Evolutionary conservation across 2,888 invertebrate genomes (phyloP), one percentile per base, ranked within the genome.

Genomic region (Venustoraphidia nigricollis): DNA sequence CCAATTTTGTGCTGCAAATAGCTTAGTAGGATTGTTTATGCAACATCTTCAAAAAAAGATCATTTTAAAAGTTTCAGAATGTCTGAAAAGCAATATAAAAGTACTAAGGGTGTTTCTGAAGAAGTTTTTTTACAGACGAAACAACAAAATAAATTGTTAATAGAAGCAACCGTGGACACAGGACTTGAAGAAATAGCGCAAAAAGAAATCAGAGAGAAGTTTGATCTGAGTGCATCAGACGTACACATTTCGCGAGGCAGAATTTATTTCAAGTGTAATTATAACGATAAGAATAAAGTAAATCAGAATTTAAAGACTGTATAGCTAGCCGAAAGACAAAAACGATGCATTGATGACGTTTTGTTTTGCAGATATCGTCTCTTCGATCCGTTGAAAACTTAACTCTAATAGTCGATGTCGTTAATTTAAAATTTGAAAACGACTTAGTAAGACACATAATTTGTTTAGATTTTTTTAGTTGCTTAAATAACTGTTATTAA

Each of bases 141-240:
- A 27, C 27, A 42, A 14, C 17, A 17, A 27, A n/a, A 42, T 42
- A 9, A 14, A 27, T 9, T 42, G 11, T 27, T 42, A 34, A 42
- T 45, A 17, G 45, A 45, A 36, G 45, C 17, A 45, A 45, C 45
- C 10, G 45, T 45, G 8, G 45, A 45, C 10, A 45, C 45, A 14
- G 45, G 45, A n/a, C 38, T 45, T 10, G 45, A 45, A 36, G 38
- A 45, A 45, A 34, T 36, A n/a, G 37, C 14, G 1, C 36, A 37
- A 27, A 34, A 36, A 45, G 45, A 45, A 38, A 10, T 45, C 3
- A 9, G 10, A 45, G 4, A 34, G n/a, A 36, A 38, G 17, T 36
- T 45, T 17, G 5, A 27, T 6, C 27, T 27, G 1, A 27, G 27
- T 6, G 27, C 27, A 27, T 27, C 27, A 27, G 27, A 27, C 6